These are phyloP conservation scores for Sphenopsis melanotis DNA, from an alignment of 2,797 vertebrate species.

Conservation along the genomic window DNA sequence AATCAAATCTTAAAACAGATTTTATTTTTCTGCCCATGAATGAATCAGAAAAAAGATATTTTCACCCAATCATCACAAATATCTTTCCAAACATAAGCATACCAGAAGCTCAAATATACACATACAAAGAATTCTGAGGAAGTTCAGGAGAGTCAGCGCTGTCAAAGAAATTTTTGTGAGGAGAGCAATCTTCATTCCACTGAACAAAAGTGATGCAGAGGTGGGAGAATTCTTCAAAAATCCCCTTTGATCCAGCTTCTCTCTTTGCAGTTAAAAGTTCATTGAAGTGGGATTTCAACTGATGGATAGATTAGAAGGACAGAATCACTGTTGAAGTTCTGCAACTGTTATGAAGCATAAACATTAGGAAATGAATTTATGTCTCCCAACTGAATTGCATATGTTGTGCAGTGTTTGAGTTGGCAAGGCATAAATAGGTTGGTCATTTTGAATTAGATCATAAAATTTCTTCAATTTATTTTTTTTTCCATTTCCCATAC, in stretches of 20 bases:
- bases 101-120: not conserved
- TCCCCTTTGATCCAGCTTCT: not conserved
- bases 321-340: not conserved
- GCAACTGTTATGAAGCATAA: constrained; percentile 12
- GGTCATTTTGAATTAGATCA: not conserved
- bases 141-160: not conserved
- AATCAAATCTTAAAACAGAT: not conserved
- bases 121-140: not conserved
- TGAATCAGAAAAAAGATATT: not conserved
- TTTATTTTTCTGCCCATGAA: not conserved
- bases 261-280: not conserved
- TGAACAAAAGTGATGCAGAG: not conserved
- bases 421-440: not conserved
- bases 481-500: not conserved
- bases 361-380: constrained; percentile 21
- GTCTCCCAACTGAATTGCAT: constrained; percentile 1
- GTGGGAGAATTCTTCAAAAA: constrained; percentile 3
- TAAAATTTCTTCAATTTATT: not conserved
- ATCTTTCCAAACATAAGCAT: not conserved
- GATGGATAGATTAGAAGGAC: not conserved
- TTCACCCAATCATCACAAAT: not conserved
- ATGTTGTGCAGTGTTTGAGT: not conserved
- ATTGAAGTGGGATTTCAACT: not conserved
- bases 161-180: not conserved
- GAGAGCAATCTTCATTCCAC: not conserved